phyloP scores from a whole-genome alignment of 2,797 vertebrate genomes.

The Tokudaia muenninki region DNA sequence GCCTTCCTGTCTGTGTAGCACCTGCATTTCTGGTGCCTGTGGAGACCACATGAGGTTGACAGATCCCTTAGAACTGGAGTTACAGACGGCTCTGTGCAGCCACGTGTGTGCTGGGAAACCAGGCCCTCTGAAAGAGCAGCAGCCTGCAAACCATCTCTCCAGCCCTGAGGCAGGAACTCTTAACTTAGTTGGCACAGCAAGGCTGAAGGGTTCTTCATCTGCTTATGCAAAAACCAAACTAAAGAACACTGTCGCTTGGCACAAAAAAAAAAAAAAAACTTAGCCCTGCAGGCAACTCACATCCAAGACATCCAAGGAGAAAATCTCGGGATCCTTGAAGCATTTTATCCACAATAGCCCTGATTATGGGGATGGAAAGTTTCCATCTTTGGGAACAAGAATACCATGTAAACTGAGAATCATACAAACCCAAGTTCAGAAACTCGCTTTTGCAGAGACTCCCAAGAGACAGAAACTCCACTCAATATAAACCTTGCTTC shows the following conservation, averaged over 20 bases:
- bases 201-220: not conserved
- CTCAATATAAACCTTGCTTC: accelerated
- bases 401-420: not conserved
- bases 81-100: not conserved
- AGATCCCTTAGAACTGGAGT: not conserved
- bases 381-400: not conserved
- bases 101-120: not conserved
- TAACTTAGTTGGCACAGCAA: not conserved
- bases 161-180: not conserved
- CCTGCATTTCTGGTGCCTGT: not conserved
- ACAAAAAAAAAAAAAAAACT: not conserved
- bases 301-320: too few species aligned
- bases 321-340: not conserved
- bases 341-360: not conserved
- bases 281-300: not conserved
- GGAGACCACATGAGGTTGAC: not conserved
- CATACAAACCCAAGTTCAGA: accelerated
- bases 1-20: not conserved
- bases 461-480: not conserved
- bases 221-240: not conserved
- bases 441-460: not conserved
- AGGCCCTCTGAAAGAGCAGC: not conserved
- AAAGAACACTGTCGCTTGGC: not conserved
- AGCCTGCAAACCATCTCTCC: not conserved
- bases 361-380: not conserved